A percentile compares a stretch with the other conserved stretches of the same genome.
These are phyloP conservation scores for Campoplex nolae DNA, from an alignment of 2,888 invertebrate genomes.

Conservation along the genomic window DNA sequence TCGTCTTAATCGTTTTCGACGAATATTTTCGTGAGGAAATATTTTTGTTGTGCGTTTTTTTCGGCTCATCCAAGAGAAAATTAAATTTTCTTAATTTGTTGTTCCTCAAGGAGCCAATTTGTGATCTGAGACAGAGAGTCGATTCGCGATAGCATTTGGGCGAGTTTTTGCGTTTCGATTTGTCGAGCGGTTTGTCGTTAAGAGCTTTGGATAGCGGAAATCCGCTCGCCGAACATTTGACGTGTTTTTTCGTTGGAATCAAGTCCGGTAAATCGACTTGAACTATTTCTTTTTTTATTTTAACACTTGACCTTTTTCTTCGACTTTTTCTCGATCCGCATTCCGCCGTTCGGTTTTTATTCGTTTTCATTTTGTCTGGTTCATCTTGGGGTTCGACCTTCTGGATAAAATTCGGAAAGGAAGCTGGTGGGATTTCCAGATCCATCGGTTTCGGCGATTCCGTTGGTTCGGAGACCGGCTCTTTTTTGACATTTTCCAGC, in stretches of 20 bases:
- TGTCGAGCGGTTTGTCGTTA: neutral
- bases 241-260: neutral
- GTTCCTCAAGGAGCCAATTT: slow-evolving; percentile 73
- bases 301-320: neutral
- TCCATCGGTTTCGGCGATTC: neutral
- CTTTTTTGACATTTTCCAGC: slow-evolving; percentile 9
- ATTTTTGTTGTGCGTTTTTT: slow-evolving; percentile 38
- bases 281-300: neutral
- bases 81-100: slow-evolving; percentile 72
- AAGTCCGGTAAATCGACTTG: neutral
- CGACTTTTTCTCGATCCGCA: neutral
- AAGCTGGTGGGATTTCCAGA: neutral
- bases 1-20: neutral
- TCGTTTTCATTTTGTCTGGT: neutral
- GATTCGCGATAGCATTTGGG: slow-evolving; percentile 43
- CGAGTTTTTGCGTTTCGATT: neutral
- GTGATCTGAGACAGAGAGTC: slow-evolving; percentile 75
- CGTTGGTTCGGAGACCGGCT: neutral
- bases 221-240: neutral
- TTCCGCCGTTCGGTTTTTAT: neutral
- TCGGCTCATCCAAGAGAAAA: slow-evolving; percentile 9
- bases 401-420: neutral
- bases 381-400: slow-evolving; percentile 1
- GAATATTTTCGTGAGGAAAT: slow-evolving; percentile 17
- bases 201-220: neutral